These are phyloP conservation scores for Leptoteleia sp. DNA, from an alignment of 1,140 invertebrate genomes.

Conservation along the genomic window DNA sequence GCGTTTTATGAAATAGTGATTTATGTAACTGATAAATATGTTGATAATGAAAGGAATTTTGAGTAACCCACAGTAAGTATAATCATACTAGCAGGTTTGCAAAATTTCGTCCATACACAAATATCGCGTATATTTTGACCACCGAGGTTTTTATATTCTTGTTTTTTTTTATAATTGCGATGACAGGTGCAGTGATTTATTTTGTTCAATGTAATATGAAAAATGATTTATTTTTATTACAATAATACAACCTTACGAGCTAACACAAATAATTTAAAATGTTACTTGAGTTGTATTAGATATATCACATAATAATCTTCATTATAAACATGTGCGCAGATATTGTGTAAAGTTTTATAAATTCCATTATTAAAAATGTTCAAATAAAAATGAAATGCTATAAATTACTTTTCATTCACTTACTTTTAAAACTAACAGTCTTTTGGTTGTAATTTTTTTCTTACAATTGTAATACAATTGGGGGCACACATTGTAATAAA, in stretches of 20 bases:
- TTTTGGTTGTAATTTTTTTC: background rate
- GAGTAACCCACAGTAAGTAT: too few species aligned
- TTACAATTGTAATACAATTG: background rate
- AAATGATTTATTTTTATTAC: slow-evolving; percentile 9
- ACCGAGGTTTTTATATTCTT: too few species aligned
- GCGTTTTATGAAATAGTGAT: too few species aligned
- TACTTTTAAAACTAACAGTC: slow-evolving; percentile 1
- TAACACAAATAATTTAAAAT: background rate
- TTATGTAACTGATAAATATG: too few species aligned
- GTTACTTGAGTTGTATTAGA: background rate
- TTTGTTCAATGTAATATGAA: slow-evolving; percentile 3
- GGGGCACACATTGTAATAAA: background rate
- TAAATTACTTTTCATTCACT: background rate
- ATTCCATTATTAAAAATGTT: background rate
- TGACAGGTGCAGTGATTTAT: slow-evolving; percentile 1
- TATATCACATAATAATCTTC: background rate
- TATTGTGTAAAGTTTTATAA: too few species aligned
- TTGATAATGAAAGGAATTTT: too few species aligned
- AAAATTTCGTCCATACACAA: too few species aligned
- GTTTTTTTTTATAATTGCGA: too few species aligned
- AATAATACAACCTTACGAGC: slow-evolving; percentile 1
- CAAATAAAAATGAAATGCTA: background rate
- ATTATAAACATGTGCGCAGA: background rate
- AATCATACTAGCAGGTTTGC: too few species aligned
- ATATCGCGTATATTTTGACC: too few species aligned